A percentile compares a stretch with the other conserved stretches of the same genome.
Conservation (phyloP, 2,888 invertebrate genomes). For the Rhagonycha fulva region DNA sequence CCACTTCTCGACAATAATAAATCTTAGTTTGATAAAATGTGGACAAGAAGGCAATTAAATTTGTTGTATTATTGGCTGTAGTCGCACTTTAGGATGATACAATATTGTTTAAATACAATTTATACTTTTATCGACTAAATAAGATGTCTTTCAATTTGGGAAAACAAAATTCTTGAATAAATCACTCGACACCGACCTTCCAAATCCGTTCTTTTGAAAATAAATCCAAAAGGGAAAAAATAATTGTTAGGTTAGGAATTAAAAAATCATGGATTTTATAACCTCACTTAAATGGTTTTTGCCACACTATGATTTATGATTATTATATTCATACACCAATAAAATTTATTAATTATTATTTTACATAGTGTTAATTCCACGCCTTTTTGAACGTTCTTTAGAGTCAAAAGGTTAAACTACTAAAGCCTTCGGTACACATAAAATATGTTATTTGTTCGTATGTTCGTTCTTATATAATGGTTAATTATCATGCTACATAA, state of each 20-base stretch:
- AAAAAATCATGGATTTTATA: background rate
- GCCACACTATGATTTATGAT: background rate
- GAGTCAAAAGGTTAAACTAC: background rate
- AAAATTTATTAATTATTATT: background rate
- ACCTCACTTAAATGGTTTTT: background rate
- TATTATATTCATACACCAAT: background rate
- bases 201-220: background rate
- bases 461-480: background rate
- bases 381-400: background rate
- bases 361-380: background rate
- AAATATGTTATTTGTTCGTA: background rate
- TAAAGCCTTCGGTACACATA: background rate
- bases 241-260: background rate
- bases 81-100: constrained; percentile 42
- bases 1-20: constrained; percentile 44
- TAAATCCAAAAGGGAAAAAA: background rate
- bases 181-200: background rate
- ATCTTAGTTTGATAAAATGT: constrained; percentile 46
- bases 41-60: constrained; percentile 46
- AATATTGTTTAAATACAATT: constrained; percentile 40
- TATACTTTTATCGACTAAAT: constrained; percentile 39
- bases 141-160: background rate
- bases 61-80: constrained; percentile 42
- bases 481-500: background rate
- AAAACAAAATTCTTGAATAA: background rate